Base-by-base conservation (phyloP, 2,888 invertebrate genomes). In the Adelognathus sp. region DNA sequence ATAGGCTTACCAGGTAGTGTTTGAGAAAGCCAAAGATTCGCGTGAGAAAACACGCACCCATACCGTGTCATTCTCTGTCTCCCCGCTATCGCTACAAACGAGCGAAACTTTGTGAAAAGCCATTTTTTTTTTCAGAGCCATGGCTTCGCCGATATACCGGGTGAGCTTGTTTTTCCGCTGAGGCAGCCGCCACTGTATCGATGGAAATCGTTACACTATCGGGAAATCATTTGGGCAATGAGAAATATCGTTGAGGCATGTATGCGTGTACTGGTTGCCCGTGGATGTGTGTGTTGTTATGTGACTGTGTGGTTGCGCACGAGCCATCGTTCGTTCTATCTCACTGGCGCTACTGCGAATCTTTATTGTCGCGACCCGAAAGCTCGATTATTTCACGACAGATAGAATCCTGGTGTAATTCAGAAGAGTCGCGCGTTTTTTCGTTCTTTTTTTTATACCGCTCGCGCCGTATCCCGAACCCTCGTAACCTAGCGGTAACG, bases 301-400 rank as follows among this genome's bases (percentile, higher is more conserved):
- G 27, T 24, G 36, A n/a, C 31, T 50, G 27, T 27, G 33, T 11
- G 33, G 60, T 66, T 36, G 27, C n/a, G 27, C 21, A 14, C 44
- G 7, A 36, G 3, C 60, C 33, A 27, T 58, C 50, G 60, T 46
- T 63, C 44, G 70, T 58, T 58, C 11, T 3, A 61, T 66, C 61
- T 18, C 54, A 52, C 60, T 46, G 61, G 11, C 36, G 36, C 54
- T 72, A 60, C 61, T 72, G 61, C 33, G 36, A 29, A 7, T 46
- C 46, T 72, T 72, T 72, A 77, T 67, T 67, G 44, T 46, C 67
- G 16, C 54, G 18, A 36, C 50, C 66, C 50, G 56, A 56, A 21
- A 39, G n/a, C 58, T 50, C 63, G 73, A 77, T 77, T 77, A 77
- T 73, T 77, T 69, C 16, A 58, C 56, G 56, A 39, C 31, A 58